A percentile compares a stretch with the other conserved stretches of the same genome.
phyloP scores from a whole-genome alignment of 2,888 invertebrate genomes.

The Diaperis boleti region DNA sequence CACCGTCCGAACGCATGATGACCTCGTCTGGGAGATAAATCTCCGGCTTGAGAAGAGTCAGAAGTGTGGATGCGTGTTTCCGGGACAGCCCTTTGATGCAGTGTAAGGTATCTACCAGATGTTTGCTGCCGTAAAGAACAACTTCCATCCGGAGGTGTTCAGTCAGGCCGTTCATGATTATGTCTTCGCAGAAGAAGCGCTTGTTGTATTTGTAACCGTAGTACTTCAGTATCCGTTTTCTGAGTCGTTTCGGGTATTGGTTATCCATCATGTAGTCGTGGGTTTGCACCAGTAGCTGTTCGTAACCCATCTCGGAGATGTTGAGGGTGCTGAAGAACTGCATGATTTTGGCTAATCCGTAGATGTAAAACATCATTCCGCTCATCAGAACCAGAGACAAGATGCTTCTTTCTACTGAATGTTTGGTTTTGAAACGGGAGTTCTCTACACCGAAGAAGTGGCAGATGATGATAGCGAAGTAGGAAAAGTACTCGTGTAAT shows the following conservation, averaged over 20 bases:
- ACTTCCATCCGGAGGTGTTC: constrained; percentile 17
- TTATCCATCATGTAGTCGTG: constrained; percentile 12
- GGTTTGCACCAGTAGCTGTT: constrained; percentile 4
- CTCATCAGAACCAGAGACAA: not conserved
- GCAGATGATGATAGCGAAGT: not conserved
- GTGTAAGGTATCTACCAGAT: constrained; percentile 13
- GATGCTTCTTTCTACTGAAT: not conserved
- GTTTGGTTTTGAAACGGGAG: not conserved
- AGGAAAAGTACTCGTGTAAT: not conserved
- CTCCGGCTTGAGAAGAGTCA: constrained; percentile 20
- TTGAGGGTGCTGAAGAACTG: constrained; percentile 20
- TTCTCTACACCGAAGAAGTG: constrained; percentile 5
- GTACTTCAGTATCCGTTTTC: not conserved
- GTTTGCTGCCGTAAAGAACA: constrained; percentile 8
- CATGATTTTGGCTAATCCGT: not conserved
- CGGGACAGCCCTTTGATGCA: constrained; percentile 15
- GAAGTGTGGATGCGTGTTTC: not conserved
- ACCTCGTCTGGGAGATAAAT: constrained; percentile 8
- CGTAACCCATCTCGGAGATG: constrained; percentile 23
- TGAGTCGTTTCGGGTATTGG: not conserved
- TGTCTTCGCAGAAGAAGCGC: constrained; percentile 13
- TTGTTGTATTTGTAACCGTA: constrained; percentile 26
- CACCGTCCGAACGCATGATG: not conserved
- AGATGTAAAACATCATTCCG: constrained; percentile 3
- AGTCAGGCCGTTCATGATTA: not conserved